Base-by-base conservation (phyloP, 2,888 invertebrate genomes). In the Nemotelus nigrinus region DNA sequence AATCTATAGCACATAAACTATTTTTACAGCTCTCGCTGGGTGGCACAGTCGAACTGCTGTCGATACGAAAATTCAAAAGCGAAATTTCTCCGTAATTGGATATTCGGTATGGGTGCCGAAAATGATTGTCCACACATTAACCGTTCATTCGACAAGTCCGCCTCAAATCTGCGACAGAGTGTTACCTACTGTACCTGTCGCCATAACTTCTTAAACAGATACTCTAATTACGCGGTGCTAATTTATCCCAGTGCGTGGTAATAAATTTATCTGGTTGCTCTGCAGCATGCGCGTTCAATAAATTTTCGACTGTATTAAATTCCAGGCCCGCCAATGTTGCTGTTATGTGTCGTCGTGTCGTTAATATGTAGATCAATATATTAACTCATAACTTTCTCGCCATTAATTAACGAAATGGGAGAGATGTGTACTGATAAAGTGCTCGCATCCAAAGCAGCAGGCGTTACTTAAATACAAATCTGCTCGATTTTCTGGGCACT, bases 321-420 rank as follows among this genome's bases (percentile, higher is more conserved):
- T 74, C 72, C 58, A 6, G 8, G 63, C 25, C 39, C 53, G 47
- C 41, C 60, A 8, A 7, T 2, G 10, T 3, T 25, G 47, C 47
- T 2, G 63, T 74, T 60, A 41, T 60, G 41, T 47, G 45, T 4
- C 74, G 50, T 47, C 45, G 48, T 48, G 25, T n/a, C 43, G 47
- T 74, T 74, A 45, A 74, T 74, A 74, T 63, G 74, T 74, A 60
- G 74, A 74, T 74, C 74, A 74, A 74, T 74, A 53, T 74, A 74
- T 74, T 74, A 74, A 74, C 74, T 74, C 74, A 74, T 74, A 74
- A 74, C 74, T 74, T 74, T 63, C 74, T 48, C 74, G 74, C 74
- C 74, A 74, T 74, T 74, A 74, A 74, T 74, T 74, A 74, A 74
- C 60, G 63, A 74, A 74, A 74, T 63, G 6, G 63, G 74, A 74